Base-by-base conservation (phyloP, 1,140 invertebrate genomes). In the Aphaenogaster rudis region DNA sequence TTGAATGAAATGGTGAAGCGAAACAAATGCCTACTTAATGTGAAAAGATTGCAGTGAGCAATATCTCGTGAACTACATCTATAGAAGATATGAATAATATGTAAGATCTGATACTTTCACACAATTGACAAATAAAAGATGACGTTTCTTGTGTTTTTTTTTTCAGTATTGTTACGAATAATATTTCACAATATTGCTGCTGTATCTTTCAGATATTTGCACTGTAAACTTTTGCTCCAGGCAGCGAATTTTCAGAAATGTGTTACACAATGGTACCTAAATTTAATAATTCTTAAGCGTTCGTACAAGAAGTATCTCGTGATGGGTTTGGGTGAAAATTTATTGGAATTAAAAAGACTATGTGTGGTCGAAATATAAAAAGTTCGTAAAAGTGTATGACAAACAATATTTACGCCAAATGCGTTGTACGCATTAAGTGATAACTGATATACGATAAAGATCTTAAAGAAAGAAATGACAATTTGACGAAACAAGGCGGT, bases 271-370 rank as follows among this genome's bases (percentile, higher is more conserved):
- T 50, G 13, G 1, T 61, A 67, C 0, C 9, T 48, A 59, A 36
- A 69, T 86, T 77, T 28, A 17, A 61, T 64, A 59, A 45, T 64
- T 57, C 17, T 36, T 82, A 59, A 50, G 42, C 52, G 54, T 66
- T 84, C 45, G 17, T 63, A 45, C 13, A 69, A n/a, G 45, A 42
- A 84, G 33, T 84, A 87, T 90, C 74, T 87, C 42, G 89, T 67
- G 71, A 74, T 59, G 45, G 84, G 72, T 86, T 79, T 74, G 54
- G 39, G 59, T 78, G 45, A 42, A 67, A 63, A 78, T 82, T 15
- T 52, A 33, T 21, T 8, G 39, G 42, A 17, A 21, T 42, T 9
- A 33, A 57, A 52, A 52, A 69, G 33, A 17, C 77, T 52, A 21
- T 21, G n/a, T 11, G 21, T 54, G 2, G 21, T 54, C 28, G 42